Percentiles rank a stretch among this genome's conserved stretches.
Conservation (phyloP, 2,888 invertebrate species). For the Volucella inanis region DNA sequence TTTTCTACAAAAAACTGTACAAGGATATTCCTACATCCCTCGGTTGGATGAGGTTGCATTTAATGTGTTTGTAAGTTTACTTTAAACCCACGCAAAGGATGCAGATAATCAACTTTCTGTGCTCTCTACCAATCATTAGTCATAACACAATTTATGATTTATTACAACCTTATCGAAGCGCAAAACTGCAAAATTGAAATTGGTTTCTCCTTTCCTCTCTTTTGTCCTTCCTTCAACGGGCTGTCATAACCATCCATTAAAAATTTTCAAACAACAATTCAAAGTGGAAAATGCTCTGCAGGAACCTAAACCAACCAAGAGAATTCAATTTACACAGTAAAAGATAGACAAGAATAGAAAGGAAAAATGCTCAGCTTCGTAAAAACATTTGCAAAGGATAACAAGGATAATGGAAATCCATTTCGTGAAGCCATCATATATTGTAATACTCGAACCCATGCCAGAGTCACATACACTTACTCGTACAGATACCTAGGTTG, state of each 20-base stretch:
- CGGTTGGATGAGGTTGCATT: no score
- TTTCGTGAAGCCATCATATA: conserved; percentile 54
- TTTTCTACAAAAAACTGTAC: no score
- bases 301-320: neutral
- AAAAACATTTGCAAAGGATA: conserved; percentile 41
- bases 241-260: conserved; percentile 7
- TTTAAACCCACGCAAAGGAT: neutral
- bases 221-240: neutral
- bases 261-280: neutral
- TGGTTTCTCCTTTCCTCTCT: conserved; percentile 1
- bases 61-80: no score
- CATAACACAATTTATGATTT: conserved; percentile 37
- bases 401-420: conserved; percentile 67
- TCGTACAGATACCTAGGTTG: neutral
- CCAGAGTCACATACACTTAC: conserved; percentile 10
- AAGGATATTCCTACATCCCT: no score
- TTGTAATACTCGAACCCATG: conserved; percentile 18
- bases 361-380: conserved; percentile 11
- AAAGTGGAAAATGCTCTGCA: neutral
- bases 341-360: neutral
- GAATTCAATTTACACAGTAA: neutral
- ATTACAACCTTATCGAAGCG: conserved; percentile 22
- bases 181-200: conserved; percentile 31
- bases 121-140: conserved; percentile 11
- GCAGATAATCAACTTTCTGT: conserved; percentile 4